Evolutionary conservation across 2,113 vertebrate genomes (phyloP).

Genomic region (Blennius ocellaris): DNA sequence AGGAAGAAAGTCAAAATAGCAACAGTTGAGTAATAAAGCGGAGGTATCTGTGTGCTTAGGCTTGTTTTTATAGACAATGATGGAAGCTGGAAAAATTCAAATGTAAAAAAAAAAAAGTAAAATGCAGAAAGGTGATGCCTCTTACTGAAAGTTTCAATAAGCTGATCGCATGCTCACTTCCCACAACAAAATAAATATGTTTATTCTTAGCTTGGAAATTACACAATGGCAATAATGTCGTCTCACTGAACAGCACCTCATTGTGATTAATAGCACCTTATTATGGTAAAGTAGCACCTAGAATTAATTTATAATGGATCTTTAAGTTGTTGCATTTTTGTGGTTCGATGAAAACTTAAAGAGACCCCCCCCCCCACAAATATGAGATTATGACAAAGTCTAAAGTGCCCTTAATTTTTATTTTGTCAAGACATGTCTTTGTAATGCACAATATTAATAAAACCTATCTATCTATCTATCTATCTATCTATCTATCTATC

Average conservation of each 20-base stretch:
- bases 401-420: background rate
- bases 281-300: background rate
- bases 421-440: background rate
- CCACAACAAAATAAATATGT: constrained; percentile 36
- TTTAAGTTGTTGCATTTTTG: constrained; percentile 6
- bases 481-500: too few relatives aligned
- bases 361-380: background rate
- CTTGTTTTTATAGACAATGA: constrained; percentile 24
- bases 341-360: background rate
- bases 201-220: constrained; percentile 31
- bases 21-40: constrained; percentile 55
- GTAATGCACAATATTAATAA: too few relatives aligned
- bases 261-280: constrained; percentile 44
- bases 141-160: constrained; percentile 12
- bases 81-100: background rate
- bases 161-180: constrained; percentile 32
- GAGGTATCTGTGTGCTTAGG: constrained; percentile 77
- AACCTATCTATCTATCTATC: too few relatives aligned
- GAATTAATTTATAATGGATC: background rate
- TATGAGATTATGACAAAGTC: background rate
- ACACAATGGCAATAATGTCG: constrained; percentile 22
- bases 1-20: constrained; percentile 60
- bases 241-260: too few relatives aligned
- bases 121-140: constrained; percentile 13
- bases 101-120: background rate